Evolutionary conservation across 2,113 vertebrate genomes (phyloP).

Genomic region (Mustela nigripes): DNA sequence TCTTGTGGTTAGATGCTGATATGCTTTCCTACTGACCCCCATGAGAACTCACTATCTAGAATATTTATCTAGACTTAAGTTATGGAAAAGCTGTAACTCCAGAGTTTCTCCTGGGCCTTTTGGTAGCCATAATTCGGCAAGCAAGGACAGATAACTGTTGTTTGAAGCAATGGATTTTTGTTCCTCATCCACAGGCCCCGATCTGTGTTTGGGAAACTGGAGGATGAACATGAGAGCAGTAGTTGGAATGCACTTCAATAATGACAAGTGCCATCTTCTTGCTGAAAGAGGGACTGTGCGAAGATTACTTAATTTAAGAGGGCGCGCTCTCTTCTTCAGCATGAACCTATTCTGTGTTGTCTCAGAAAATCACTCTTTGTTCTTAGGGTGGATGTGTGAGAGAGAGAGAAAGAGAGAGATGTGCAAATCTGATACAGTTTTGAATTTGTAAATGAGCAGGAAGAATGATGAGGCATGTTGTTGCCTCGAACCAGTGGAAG

Average conservation of each 20-base stretch:
- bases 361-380: conserved; percentile 4
- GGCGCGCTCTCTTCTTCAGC: not conserved
- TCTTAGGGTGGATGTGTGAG: not conserved
- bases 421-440: not conserved
- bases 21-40: not conserved
- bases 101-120: not conserved
- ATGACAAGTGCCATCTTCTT: not conserved
- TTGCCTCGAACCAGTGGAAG: not conserved
- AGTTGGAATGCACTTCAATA: not conserved
- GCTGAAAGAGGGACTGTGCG: not conserved
- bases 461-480: not conserved
- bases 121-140: not conserved
- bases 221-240: not conserved
- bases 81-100: not conserved
- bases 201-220: not conserved
- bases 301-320: not conserved
- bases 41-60: not conserved
- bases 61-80: not conserved
- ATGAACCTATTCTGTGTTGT: not conserved
- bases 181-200: not conserved
- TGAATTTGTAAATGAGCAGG: not conserved
- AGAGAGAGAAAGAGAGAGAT: not conserved
- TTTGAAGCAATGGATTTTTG: not conserved
- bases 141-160: not conserved
- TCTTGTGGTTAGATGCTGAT: not conserved